These are phyloP conservation scores for Bombylius discolor DNA, from an alignment of 2,888 invertebrate genomes.

Conservation along the genomic window DNA sequence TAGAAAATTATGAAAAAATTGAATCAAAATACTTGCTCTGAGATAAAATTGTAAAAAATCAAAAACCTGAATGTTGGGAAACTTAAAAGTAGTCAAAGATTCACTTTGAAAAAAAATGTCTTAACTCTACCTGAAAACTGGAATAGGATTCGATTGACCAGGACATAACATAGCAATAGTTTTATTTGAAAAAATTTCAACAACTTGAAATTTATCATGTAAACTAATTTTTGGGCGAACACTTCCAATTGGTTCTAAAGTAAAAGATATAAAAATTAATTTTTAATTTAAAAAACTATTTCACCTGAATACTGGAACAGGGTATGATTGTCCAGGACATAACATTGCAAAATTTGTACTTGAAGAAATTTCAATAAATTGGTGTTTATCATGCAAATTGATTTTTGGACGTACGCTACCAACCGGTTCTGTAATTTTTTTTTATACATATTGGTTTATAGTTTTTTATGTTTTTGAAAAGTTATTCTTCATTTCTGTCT, in stretches of 20 bases:
- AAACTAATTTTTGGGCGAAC: constrained; percentile 49
- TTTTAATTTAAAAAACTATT: neutral
- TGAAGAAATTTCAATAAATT: constrained; percentile 40
- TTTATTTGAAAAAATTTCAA: constrained; percentile 22
- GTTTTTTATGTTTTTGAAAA: too few species aligned
- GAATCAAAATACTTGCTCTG: neutral
- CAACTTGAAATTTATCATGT: constrained; percentile 33
- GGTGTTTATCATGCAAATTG: constrained; percentile 50
- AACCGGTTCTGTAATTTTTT: constrained; percentile 36
- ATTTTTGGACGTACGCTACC: constrained; percentile 49
- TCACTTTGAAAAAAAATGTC: neutral
- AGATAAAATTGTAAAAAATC: constrained; percentile 36
- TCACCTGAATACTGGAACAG: constrained; percentile 58
- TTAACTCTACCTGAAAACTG: constrained; percentile 50
- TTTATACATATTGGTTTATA: too few species aligned
- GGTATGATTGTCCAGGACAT: constrained; percentile 64
- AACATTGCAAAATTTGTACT: constrained; percentile 46
- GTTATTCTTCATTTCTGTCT: too few species aligned
- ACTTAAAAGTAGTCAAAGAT: neutral
- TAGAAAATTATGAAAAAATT: neutral
- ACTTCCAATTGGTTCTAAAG: constrained; percentile 38
- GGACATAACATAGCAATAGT: constrained; percentile 49
- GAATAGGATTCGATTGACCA: constrained; percentile 62
- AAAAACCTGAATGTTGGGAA: neutral
- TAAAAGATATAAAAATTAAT: neutral